Evolutionary conservation across 2,888 invertebrate genomes (phyloP).

Genomic region (Malthinus seriepunctatus): DNA sequence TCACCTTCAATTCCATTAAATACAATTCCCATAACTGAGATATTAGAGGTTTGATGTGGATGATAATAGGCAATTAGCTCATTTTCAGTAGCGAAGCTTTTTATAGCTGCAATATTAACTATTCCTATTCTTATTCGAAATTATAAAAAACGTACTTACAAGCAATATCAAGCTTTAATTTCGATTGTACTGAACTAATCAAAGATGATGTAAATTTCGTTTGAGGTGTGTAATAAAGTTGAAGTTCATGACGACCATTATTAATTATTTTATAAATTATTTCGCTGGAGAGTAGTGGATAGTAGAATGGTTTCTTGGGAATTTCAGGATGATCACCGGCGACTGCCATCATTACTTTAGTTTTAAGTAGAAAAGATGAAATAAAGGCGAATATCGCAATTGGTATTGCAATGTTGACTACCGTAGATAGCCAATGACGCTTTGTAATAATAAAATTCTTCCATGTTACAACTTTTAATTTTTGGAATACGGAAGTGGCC

Average conservation of each 20-base stretch:
- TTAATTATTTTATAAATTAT: slow-evolving; percentile 33
- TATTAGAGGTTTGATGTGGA: too few relatives aligned
- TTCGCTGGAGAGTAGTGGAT: slow-evolving; percentile 16
- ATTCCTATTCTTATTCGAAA: too few relatives aligned
- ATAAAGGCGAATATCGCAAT: slow-evolving; percentile 47
- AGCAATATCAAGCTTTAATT: slow-evolving; percentile 42
- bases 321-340: too few relatives aligned
- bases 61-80: too few relatives aligned
- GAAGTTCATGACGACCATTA: slow-evolving; percentile 28
- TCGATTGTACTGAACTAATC: slow-evolving; percentile 42
- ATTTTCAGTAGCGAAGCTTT: too few relatives aligned
- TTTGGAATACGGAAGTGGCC: too few relatives aligned
- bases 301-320: slow-evolving; percentile 41
- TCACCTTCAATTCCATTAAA: too few relatives aligned
- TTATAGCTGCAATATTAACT: too few relatives aligned
- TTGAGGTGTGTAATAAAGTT: slow-evolving; percentile 43
- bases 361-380: slow-evolving; percentile 47
- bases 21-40: too few relatives aligned
- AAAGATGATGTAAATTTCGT: slow-evolving; percentile 42
- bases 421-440: slow-evolving; percentile 46
- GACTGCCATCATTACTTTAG: slow-evolving; percentile 44
- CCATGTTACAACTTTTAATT: too few relatives aligned
- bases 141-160: slow-evolving; percentile 46
- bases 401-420: slow-evolving; percentile 46
- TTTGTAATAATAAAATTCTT: too few relatives aligned